phyloP scores from a whole-genome alignment of 2,797 vertebrate species.

The Spinus pinus region DNA sequence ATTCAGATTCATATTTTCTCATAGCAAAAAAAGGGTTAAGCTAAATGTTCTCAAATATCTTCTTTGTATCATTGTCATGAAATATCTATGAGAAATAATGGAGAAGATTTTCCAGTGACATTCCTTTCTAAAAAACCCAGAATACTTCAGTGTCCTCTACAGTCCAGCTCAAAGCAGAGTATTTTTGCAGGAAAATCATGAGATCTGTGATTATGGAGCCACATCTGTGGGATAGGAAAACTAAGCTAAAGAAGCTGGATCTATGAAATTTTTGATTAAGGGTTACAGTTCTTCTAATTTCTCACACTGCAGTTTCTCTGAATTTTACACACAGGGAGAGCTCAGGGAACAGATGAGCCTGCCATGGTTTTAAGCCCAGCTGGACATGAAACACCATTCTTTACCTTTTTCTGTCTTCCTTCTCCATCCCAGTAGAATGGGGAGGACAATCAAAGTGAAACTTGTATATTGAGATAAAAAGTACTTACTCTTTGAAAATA shows the following conservation, averaged over 20 bases:
- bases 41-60: not conserved
- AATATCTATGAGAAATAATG: not conserved
- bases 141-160: not conserved
- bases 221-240: not conserved
- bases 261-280: not conserved
- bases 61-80: not conserved
- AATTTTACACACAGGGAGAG: accelerated
- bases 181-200: not conserved
- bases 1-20: not conserved
- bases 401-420: not conserved
- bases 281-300: not conserved
- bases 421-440: not conserved
- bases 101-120: not conserved
- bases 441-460: not conserved
- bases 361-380: not conserved
- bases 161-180: not conserved
- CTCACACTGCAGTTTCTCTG: not conserved
- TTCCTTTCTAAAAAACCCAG: not conserved
- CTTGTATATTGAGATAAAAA: not conserved
- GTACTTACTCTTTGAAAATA: not conserved
- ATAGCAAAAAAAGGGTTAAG: not conserved
- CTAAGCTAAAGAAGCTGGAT: not conserved
- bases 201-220: not conserved
- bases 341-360: not conserved
- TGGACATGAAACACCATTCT: not conserved